Evolutionary conservation across 2,113 vertebrate genomes (phyloP).

Genomic region (Odontesthes bonariensis): DNA sequence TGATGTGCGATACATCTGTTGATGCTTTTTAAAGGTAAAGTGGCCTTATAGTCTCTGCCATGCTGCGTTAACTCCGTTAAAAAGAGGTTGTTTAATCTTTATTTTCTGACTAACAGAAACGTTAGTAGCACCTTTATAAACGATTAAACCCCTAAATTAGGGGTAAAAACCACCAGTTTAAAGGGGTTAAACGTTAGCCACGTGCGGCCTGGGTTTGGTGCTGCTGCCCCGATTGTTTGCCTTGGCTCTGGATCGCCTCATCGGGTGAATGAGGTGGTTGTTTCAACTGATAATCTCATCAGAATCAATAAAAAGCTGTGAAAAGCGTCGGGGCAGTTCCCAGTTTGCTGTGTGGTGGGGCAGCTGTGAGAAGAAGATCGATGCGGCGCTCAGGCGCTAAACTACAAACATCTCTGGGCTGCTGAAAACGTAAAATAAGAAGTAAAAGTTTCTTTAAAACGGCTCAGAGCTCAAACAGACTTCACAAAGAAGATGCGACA

Average conservation of each 20-base stretch:
- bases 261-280: neutral
- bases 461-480: too few species aligned
- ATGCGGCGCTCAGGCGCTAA: neutral
- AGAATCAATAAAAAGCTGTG: neutral
- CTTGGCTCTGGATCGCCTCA: constrained; percentile 7
- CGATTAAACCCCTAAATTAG: neutral
- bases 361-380: neutral
- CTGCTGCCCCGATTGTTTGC: neutral
- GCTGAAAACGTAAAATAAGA: neutral
- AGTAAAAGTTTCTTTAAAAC: too few species aligned
- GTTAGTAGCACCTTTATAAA: too few species aligned
- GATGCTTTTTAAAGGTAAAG: too few species aligned
- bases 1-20: too few species aligned
- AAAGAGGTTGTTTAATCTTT: too few species aligned
- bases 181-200: neutral
- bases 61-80: too few species aligned
- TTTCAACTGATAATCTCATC: constrained; percentile 5
- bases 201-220: neutral
- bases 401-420: neutral
- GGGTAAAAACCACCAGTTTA: neutral
- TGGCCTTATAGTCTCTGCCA: too few species aligned
- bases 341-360: neutral
- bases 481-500: too few species aligned
- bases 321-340: neutral
- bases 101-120: too few species aligned